phyloP scores from a whole-genome alignment of 2,888 invertebrate species.

The Nesidiocoris tenuis region DNA sequence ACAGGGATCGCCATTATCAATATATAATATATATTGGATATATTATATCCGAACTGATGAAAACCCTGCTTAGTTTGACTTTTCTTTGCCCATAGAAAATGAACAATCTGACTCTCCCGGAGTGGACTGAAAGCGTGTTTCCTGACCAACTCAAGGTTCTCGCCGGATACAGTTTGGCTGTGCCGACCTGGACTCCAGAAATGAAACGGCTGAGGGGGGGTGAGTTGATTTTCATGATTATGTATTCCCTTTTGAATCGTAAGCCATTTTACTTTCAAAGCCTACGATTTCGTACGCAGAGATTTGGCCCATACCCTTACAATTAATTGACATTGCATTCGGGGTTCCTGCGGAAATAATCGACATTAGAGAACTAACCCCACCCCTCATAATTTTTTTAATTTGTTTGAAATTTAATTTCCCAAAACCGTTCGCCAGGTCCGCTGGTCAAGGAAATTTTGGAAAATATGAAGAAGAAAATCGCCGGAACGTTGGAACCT shows the following conservation, averaged over 20 bases:
- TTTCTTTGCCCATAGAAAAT: no score
- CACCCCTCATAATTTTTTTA: no score
- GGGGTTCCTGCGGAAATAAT: no score
- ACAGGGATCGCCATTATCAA: no score
- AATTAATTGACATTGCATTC: no score
- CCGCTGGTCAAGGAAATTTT: conserved; percentile 47
- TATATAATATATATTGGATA: no score
- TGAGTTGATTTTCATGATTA: conserved; percentile 50
- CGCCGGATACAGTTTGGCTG: conserved; percentile 21
- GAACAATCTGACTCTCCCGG: conserved; percentile 33
- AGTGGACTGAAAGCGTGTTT: conserved; percentile 35
- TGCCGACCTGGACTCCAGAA: conserved; percentile 36
- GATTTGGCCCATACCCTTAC: no score
- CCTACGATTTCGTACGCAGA: no score
- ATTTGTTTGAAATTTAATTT: no score
- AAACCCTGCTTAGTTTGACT: not conserved
- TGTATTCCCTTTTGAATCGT: not conserved
- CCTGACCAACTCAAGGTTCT: conserved; percentile 15
- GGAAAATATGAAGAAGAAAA: conserved; percentile 17
- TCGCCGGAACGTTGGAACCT: not conserved
- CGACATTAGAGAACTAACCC: no score
- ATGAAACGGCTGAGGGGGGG: conserved; percentile 42
- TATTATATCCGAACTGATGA: no score
- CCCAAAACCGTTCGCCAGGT: no score
- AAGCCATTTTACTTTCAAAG: not conserved